Evolutionary conservation across 2,888 invertebrate genomes (phyloP).

Genomic region (Eupeodes latifasciatus): DNA sequence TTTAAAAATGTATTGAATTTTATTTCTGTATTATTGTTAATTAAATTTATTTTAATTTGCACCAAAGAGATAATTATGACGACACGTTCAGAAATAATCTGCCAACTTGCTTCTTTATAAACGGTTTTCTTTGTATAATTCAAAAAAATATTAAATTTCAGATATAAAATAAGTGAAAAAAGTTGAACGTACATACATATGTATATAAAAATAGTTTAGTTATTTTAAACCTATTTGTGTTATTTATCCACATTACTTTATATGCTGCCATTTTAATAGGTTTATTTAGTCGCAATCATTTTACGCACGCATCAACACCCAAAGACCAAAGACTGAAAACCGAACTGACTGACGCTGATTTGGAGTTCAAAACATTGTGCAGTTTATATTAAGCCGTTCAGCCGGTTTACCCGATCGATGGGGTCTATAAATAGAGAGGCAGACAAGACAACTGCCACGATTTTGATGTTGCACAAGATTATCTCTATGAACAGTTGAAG

Average conservation of each 20-base stretch:
- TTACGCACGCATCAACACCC: slow-evolving; percentile 13
- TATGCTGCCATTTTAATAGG: background rate
- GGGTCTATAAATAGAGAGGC: slow-evolving; percentile 60
- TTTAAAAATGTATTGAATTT: background rate
- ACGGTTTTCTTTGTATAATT: slow-evolving; percentile 7
- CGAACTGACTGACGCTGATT: background rate
- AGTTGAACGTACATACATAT: background rate
- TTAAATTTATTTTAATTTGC: background rate
- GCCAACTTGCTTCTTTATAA: slow-evolving; percentile 9
- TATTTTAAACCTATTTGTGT: background rate
- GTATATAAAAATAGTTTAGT: background rate
- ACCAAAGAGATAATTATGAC: background rate
- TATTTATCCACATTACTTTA: background rate
- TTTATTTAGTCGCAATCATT: slow-evolving; percentile 14
- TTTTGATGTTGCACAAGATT: slow-evolving; percentile 58
- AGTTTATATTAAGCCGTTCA: slow-evolving; percentile 56
- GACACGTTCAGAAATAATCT: background rate
- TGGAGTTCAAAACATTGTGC: slow-evolving; percentile 59
- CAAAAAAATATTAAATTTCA: background rate
- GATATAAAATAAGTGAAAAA: background rate
- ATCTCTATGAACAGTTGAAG: slow-evolving; percentile 41
- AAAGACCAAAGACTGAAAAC: slow-evolving; percentile 30
- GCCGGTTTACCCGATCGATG: slow-evolving; percentile 57
- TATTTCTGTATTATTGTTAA: slow-evolving; percentile 12
- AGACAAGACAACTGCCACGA: slow-evolving; percentile 46